These are phyloP conservation scores for Hippocampus barbouri DNA, from an alignment of 2,113 vertebrate genomes.

Conservation along the genomic window DNA sequence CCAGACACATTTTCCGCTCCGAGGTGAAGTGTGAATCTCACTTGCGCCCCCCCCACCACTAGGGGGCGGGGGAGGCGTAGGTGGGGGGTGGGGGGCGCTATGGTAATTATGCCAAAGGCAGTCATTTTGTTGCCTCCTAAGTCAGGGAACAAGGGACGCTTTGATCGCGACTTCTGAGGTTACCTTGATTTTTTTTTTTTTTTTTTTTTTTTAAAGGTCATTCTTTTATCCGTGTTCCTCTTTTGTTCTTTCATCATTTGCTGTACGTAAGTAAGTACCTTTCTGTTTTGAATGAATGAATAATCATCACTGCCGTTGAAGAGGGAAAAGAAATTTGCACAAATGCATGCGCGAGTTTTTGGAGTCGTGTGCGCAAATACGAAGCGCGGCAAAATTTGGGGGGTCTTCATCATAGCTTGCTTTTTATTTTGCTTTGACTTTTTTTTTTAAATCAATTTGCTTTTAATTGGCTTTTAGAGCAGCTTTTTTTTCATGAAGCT, in stretches of 20 bases:
- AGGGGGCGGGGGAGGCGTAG: conserved; percentile 1
- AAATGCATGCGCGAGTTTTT: conserved; percentile 11
- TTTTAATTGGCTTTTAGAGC: no score
- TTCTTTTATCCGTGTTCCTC: conserved; percentile 14
- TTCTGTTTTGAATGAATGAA: conserved; percentile 1
- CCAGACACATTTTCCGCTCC: conserved; percentile 26
- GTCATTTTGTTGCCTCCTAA: conserved; percentile 24
- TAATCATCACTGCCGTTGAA: conserved; percentile 2
- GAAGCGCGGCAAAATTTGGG: background rate
- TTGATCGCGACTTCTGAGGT: conserved; percentile 39
- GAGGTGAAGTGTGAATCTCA: conserved; percentile 39
- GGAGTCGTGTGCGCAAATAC: background rate
- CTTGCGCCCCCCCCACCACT: background rate
- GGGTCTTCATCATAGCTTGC: no score
- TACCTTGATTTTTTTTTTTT: conserved; percentile 28
- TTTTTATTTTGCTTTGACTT: no score
- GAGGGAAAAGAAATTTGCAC: conserved; percentile 7
- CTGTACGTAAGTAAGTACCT: conserved; percentile 15
- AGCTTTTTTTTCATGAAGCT: no score
- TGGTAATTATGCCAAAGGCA: conserved; percentile 54
- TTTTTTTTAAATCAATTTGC: no score
- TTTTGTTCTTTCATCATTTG: conserved; percentile 32
- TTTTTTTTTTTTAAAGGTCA: conserved; percentile 35
- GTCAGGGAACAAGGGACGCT: conserved; percentile 33
- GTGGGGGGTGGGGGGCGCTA: conserved; percentile 11